Evolutionary conservation across 2,888 invertebrate species (phyloP).

Genomic region (Achlya flavicornis): DNA sequence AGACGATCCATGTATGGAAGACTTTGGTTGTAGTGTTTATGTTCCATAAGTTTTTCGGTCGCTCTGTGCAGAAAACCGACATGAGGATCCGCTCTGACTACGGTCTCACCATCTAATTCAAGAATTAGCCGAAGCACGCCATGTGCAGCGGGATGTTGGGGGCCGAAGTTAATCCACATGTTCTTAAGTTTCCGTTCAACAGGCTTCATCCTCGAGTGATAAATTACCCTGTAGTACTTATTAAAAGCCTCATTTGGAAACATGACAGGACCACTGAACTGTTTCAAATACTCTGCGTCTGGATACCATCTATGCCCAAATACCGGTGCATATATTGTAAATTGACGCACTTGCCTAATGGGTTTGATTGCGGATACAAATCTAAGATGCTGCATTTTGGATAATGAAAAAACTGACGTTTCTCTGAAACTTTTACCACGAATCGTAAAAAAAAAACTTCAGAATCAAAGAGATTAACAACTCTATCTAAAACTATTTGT

Average conservation of each 20-base stretch:
- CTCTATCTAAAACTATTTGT: too few relatives aligned
- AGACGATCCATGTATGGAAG: slow-evolving; percentile 94
- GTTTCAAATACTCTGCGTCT: slow-evolving; percentile 83
- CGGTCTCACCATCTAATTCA: slow-evolving; percentile 92
- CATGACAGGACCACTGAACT: slow-evolving; percentile 83
- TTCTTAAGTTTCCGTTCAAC: slow-evolving; percentile 86
- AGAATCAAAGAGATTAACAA: too few relatives aligned
- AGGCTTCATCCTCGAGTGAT: slow-evolving; percentile 59
- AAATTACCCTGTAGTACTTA: slow-evolving; percentile 63
- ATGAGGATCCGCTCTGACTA: slow-evolving; percentile 91
- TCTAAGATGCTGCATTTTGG: slow-evolving; percentile 20
- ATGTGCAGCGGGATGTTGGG: slow-evolving; percentile 96
- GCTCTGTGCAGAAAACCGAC: slow-evolving; percentile 94
- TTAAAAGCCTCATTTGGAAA: slow-evolving; percentile 77
- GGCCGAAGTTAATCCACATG: slow-evolving; percentile 92
- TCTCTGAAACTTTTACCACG: not conserved
- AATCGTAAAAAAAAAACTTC: not conserved
- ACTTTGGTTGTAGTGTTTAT: slow-evolving; percentile 93
- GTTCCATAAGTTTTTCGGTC: slow-evolving; percentile 95
- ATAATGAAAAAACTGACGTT: not conserved
- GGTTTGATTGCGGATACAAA: slow-evolving; percentile 9
- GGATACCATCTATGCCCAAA: slow-evolving; percentile 84
- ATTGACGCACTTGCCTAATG: slow-evolving; percentile 29
- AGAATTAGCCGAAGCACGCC: slow-evolving; percentile 92
- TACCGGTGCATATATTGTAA: slow-evolving; percentile 43